Percentiles rank a stretch among this genome's conserved stretches.
phyloP scores from a whole-genome alignment of 1,140 invertebrate genomes.

The Cherax destructor region DNA sequence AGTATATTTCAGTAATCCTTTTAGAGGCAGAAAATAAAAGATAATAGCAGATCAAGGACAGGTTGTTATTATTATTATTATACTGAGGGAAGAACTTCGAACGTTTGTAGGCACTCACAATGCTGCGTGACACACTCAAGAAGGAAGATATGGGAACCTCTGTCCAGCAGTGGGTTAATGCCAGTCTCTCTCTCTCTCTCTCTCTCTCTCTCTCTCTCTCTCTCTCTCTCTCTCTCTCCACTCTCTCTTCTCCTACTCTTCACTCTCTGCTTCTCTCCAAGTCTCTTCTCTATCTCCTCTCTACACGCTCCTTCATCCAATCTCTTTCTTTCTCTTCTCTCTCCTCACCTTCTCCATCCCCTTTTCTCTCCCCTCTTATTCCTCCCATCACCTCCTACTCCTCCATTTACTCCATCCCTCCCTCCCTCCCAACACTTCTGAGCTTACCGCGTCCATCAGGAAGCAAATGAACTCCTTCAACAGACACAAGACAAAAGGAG shows the following conservation, averaged over 20 bases:
- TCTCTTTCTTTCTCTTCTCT: constrained; percentile 13
- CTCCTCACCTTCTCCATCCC: too few relatives aligned
- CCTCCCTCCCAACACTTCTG: not conserved
- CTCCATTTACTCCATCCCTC: not conserved
- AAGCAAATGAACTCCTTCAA: constrained; percentile 58
- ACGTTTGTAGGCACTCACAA: too few relatives aligned
- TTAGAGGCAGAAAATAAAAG: too few relatives aligned
- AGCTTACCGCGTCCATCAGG: constrained; percentile 41
- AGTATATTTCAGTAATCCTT: too few relatives aligned
- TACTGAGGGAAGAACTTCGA: too few relatives aligned
- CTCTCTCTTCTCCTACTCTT: not conserved
- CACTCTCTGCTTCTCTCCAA: not conserved
- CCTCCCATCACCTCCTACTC: not conserved
- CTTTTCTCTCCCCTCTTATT: not conserved
- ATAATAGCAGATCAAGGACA: too few relatives aligned
- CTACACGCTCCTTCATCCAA: not conserved
- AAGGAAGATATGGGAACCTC: too few relatives aligned
- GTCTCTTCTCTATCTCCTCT: not conserved
- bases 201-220: not conserved
- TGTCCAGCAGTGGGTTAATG: not conserved
- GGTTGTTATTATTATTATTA: too few relatives aligned
- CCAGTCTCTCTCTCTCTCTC: constrained; percentile 29
- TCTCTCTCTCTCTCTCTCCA: too few relatives aligned
- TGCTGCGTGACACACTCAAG: too few relatives aligned
- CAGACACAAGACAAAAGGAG: constrained; percentile 49